Base-by-base conservation (phyloP, 2,113 vertebrate species). In the Micromys minutus region DNA sequence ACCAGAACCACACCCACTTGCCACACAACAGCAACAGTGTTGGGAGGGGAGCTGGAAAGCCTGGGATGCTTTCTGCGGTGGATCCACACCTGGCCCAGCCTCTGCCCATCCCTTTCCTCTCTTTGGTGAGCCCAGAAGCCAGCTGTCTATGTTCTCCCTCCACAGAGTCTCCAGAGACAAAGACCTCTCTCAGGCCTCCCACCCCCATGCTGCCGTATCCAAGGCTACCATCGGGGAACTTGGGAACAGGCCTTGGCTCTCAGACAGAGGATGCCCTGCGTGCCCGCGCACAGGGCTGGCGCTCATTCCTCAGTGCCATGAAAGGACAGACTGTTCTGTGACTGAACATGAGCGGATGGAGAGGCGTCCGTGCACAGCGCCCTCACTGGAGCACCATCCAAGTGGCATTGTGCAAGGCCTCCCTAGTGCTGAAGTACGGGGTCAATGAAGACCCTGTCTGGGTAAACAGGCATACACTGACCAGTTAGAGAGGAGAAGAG, bases 241-340 rank as follows among this genome's bases (percentile, higher is more conserved):
- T 92, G 72, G 95, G 96, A 97, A 87, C 87, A 83, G 90, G 81
- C 79, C 90, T 95, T 97, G 93, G 96, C 97, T 71, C 59, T 59
- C 59, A 52, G 96, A 96, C 96, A 96, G 93, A 96, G 93, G 97
- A 87, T 97, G 96, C 95, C 96, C 97, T 91, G 94, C 90, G 2
- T 59, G 88, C 96, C 92, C 31, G 72, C 95, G 96, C 80, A 87
- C 93, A 65, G 94, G 90, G 72, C 92, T 87, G 52, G 72, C 16
- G 34, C 93, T 96, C 94, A 93, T 96, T 91, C 94, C 93, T n/a
- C 84, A 47, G 76, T 7, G 39, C 92, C 85, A 55, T 97, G 96
- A 98, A 98, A 97, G 97, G 92, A 94, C 90, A 9, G 65, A 83
- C 96, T 98, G 97, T 98, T 97, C 97, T 79, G 90, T 26, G 90